Evolutionary conservation across 2,113 vertebrate species (phyloP).

Genomic region (Melanocharis versteri): DNA sequence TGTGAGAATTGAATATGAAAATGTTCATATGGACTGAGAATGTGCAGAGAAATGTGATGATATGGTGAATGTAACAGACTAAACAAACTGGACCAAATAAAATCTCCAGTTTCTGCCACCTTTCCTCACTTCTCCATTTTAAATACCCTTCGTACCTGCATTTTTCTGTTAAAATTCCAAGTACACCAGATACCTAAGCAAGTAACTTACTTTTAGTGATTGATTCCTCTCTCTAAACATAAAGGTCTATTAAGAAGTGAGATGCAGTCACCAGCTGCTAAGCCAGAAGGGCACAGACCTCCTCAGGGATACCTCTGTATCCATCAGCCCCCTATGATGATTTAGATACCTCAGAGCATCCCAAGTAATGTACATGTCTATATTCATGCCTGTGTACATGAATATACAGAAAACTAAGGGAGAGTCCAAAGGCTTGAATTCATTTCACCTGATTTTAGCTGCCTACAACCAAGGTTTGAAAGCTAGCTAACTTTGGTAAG

Average conservation of each 20-base stretch:
- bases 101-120: neutral
- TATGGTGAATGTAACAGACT: neutral
- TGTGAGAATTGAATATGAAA: neutral
- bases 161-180: neutral
- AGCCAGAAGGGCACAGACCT: neutral
- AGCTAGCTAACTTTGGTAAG: neutral
- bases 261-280: neutral
- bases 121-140: neutral
- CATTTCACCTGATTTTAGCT: neutral
- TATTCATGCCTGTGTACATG: neutral
- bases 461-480: neutral
- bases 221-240: neutral
- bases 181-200: neutral
- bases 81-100: neutral
- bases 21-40: neutral
- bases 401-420: neutral
- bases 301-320: neutral
- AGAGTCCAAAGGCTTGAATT: neutral
- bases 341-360: neutral
- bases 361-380: neutral
- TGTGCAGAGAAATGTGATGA: neutral
- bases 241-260: neutral
- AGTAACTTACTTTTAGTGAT: neutral
- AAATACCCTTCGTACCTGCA: neutral
- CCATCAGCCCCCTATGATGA: neutral